Evolutionary conservation across 1,140 invertebrate genomes (phyloP).

Genomic region (Littorina saxatilis): DNA sequence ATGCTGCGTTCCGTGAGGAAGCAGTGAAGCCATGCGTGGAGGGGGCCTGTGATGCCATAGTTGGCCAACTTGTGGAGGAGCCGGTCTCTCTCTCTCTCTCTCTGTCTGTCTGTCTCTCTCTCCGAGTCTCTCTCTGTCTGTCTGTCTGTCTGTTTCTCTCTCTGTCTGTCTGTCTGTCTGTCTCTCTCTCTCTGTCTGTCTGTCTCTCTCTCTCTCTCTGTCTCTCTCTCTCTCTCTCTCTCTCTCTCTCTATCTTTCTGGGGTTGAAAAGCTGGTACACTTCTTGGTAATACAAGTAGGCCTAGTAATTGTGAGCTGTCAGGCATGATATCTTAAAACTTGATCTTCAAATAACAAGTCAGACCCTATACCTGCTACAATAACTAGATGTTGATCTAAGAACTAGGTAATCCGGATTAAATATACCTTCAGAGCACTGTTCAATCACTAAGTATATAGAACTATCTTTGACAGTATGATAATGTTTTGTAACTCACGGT

Average conservation of each 20-base stretch:
- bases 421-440: neutral
- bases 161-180: neutral
- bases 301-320: neutral
- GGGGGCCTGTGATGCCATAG: no score
- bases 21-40: no score
- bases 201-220: constrained; percentile 6
- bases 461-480: neutral
- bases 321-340: neutral
- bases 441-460: neutral
- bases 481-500: neutral
- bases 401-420: neutral
- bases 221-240: constrained; percentile 15
- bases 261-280: no score
- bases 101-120: no score
- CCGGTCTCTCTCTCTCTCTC: no score
- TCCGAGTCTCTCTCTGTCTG: no score
- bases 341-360: no score
- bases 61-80: no score
- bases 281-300: no score
- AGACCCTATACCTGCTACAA: no score
- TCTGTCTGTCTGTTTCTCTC: no score
- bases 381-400: neutral
- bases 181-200: constrained; percentile 6
- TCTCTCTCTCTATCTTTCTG: neutral
- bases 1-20: no score